Evolutionary conservation across 2,113 vertebrate species (phyloP).

Genomic region (Syrrhaptes paradoxus): DNA sequence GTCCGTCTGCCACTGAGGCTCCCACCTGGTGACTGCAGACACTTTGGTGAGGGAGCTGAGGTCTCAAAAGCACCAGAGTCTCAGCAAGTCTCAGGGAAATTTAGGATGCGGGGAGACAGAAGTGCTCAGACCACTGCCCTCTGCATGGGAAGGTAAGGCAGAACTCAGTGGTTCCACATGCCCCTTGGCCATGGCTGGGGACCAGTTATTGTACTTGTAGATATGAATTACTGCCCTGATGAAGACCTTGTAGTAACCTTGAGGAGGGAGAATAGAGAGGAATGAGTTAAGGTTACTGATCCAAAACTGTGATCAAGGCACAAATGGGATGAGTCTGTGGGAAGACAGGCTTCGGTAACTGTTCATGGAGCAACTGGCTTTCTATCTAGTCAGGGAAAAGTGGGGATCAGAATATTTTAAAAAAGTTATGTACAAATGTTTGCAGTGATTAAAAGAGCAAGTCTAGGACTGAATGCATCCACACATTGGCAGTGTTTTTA

Average conservation of each 20-base stretch:
- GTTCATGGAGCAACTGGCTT: background rate
- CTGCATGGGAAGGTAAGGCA: rapidly evolving
- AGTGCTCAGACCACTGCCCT: background rate
- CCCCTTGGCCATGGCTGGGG: rapidly evolving
- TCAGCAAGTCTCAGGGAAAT: background rate
- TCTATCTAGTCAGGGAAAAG: background rate
- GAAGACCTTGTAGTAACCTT: background rate
- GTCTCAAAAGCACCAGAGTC: background rate
- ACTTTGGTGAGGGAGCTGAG: background rate
- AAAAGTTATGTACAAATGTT: background rate
- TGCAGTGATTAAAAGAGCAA: background rate
- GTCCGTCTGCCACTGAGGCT: background rate
- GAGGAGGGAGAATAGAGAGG: background rate
- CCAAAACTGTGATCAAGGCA: background rate
- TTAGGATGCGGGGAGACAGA: background rate
- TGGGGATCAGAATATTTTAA: background rate
- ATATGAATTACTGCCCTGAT: background rate
- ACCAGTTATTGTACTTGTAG: background rate
- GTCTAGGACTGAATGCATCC: background rate
- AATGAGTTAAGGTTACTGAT: background rate
- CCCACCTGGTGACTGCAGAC: background rate
- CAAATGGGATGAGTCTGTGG: background rate
- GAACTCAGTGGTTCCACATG: background rate
- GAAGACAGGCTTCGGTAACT: background rate
- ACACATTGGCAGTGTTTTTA: background rate